Evolutionary conservation across 2,113 vertebrate genomes (phyloP), one percentile per base, ranked within the genome.

Genomic region (Copsychus sechellarum): DNA sequence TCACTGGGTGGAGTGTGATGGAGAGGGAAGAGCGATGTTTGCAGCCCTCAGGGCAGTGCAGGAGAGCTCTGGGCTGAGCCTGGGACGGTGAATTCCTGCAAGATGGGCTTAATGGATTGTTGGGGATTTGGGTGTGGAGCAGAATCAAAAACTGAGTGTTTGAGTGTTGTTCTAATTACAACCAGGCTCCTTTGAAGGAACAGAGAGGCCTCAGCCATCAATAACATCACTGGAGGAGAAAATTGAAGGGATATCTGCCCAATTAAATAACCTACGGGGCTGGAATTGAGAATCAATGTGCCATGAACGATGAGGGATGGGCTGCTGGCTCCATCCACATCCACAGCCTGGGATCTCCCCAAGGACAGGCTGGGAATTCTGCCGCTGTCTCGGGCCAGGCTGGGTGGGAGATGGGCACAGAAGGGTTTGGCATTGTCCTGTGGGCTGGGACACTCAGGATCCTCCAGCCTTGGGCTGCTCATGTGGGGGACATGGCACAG

Each of bases 171-270:
- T 86, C 15, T 85, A 90, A 94, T 93, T 86, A 50, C 93, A 93
- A 79, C 86, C 81, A 64, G 92, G 71, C 92, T 92, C 67, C 91
- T 95, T 26, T n/a, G 90, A 66, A 90, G 92, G 78, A 94, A 77
- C 65, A 47, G 90, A 70, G 81, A 88, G 71, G 76, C 92, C 57
- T 93, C 87, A 61, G 74, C 93, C 94, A 93, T 95, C 96, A 86
- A 93, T 96, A 97, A 95, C 86, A 90, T 70, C 40, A 36, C 95
- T 97, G 95, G 92, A 86, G 93, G 90, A 91, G 95, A 97, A 96
- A 97, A 96, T 96, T 96, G 96, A 88, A 95, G 93, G 94, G 95
- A 96, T 95, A 96, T 94, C 93, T 97, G 88, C 92, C 95, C 96
- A 96, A 94, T 97, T 96, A 97, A 96, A 94, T 88, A 77, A 94